Evolutionary conservation across 2,113 vertebrate species (phyloP).

Genomic region (Hiodon tergisus): DNA sequence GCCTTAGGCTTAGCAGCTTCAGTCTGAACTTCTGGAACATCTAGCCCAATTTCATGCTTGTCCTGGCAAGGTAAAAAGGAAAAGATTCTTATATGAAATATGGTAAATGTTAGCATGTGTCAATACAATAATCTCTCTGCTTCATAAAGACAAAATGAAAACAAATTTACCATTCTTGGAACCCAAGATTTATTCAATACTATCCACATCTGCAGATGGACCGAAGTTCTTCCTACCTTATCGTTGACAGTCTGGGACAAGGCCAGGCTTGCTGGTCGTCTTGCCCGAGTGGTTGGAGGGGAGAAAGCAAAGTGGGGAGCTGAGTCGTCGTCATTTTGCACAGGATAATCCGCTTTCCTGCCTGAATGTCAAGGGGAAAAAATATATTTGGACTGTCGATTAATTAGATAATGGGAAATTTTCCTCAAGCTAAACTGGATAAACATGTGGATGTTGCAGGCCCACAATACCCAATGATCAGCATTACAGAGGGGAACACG

Average conservation of each 20-base stretch:
- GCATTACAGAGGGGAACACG: not conserved
- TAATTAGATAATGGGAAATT: no score
- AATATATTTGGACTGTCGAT: not conserved
- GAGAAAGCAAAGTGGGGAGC: conserved; percentile 64
- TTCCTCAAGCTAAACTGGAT: not conserved
- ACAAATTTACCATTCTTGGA: not conserved
- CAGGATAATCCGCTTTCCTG: conserved; percentile 46
- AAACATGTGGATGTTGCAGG: no score
- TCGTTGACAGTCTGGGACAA: conserved; percentile 39
- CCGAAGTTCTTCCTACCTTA: conserved; percentile 44
- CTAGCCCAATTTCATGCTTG: conserved; percentile 30
- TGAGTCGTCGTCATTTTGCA: conserved; percentile 32
- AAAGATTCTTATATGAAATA: not conserved
- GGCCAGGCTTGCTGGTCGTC: conserved; percentile 40
- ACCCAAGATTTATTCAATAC: not conserved
- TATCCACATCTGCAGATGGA: not conserved
- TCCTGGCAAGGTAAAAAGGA: conserved; percentile 33
- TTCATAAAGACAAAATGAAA: not conserved
- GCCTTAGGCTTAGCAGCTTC: conserved; percentile 27
- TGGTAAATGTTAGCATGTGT: not conserved
- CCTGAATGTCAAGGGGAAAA: conserved; percentile 36
- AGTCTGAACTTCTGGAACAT: conserved; percentile 12
- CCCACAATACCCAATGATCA: not conserved
- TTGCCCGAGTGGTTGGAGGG: conserved; percentile 64
- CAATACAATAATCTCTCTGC: not conserved